Evolutionary conservation across 2,888 invertebrate species (phyloP), one percentile per base, ranked within the genome.

Genomic region (Mylabris sibirica): DNA sequence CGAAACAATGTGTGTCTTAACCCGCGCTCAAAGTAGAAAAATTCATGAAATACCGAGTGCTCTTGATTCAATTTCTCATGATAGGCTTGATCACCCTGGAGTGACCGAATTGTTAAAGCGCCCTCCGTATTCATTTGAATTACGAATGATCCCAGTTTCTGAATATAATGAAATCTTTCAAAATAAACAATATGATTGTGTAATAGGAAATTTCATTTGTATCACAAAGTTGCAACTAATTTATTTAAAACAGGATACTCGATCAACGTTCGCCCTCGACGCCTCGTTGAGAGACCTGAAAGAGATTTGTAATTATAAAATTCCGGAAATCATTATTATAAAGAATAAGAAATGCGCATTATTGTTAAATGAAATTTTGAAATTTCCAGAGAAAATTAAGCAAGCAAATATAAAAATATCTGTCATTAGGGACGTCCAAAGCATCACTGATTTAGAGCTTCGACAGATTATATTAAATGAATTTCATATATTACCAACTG

Each of bases 401-500:
- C 12, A 66, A 12, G 30, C n/a, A 4, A 22, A 44, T 72, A 59
- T 68, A 65, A 71, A 72, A 61, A 66, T 71, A 44, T 63, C 35
- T 59, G 59, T 71, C 49, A 57, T 71, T 17, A 71, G 59, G 59
- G 22, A 63, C 34, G 22, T 63, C 20, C 59, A 66, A 30, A 35
- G 26, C n/a, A 63, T 72, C 49, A 53, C 9, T 5, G 59, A 72
- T 35, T 44, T 34, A 34, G 65, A 69, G 34, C 62, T 60, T 6
- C 5, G 60, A 65, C 61, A 69, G 63, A 38, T 74, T 41, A 65
- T 74, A 24, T 59, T 74, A 63, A 74, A 74, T 64, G 67, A 74
- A 65, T 74, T 71, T 53, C 72, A 73, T 57, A 57, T 69, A 24
- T 38, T 73, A 59, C 73, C 69, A 17, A 73, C 73, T 4, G 72